Conservation (phyloP, 2,113 vertebrate genomes). For the Falcunculus frontatus region DNA sequence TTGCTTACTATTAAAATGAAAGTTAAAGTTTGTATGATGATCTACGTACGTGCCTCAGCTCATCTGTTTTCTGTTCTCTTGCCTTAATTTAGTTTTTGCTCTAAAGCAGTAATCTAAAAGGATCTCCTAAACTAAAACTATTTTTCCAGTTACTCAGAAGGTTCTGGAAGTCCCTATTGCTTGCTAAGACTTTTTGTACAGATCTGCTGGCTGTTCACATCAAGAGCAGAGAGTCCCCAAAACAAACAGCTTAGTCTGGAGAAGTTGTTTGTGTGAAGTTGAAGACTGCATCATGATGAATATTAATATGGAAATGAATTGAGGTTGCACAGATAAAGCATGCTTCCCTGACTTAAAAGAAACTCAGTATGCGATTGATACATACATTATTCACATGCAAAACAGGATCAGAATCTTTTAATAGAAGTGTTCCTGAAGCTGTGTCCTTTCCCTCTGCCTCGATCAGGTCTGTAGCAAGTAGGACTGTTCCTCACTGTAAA, state of each 20-base stretch:
- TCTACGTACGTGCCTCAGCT: neutral
- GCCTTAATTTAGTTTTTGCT: neutral
- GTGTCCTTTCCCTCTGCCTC: neutral
- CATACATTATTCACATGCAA: slow-evolving; percentile 23
- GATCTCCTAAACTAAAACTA: neutral
- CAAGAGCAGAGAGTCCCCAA: neutral
- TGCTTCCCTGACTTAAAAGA: slow-evolving; percentile 38
- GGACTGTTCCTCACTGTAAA: rapidly evolving
- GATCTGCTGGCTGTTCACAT: neutral
- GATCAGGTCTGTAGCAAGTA: neutral
- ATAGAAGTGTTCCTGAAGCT: neutral
- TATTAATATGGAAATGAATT: slow-evolving; percentile 49
- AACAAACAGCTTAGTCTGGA: slow-evolving; percentile 45
- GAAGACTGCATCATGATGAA: slow-evolving; percentile 32
- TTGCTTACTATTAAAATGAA: neutral
- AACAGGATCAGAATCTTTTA: slow-evolving; percentile 38
- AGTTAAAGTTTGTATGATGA: neutral
- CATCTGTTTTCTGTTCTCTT: neutral
- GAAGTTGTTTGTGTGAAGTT: slow-evolving; percentile 34
- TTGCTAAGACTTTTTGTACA: neutral
- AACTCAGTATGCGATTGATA: neutral
- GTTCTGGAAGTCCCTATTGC: neutral
- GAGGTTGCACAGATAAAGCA: slow-evolving; percentile 52
- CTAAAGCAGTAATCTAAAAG: neutral
- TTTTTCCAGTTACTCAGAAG: neutral